phyloP scores from a whole-genome alignment of 2,888 invertebrate genomes.

The Folsomia candida region DNA sequence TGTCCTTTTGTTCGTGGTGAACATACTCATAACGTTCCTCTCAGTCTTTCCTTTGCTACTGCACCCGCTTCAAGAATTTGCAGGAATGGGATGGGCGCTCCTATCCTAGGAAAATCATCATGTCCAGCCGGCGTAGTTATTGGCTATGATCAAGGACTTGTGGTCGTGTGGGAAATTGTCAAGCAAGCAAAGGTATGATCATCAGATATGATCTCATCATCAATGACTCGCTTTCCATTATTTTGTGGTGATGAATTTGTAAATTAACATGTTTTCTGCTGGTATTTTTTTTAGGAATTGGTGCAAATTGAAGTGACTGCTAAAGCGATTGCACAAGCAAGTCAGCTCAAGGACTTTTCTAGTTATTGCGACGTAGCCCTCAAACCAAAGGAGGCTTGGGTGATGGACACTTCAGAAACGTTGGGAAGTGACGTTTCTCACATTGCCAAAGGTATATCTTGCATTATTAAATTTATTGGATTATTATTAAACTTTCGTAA shows the following conservation, averaged over 20 bases:
- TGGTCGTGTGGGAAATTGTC: constrained; percentile 80
- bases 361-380: constrained; percentile 49
- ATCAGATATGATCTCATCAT: background rate
- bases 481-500: no score
- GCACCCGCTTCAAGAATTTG: constrained; percentile 62
- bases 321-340: constrained; percentile 27
- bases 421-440: background rate
- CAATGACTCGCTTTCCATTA: no score
- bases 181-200: constrained; percentile 67
- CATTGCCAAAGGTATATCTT: constrained; percentile 1
- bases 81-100: constrained; percentile 15
- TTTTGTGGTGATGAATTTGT: no score
- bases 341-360: constrained; percentile 21
- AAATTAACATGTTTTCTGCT: constrained; percentile 11
- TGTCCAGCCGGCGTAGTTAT: constrained; percentile 37
- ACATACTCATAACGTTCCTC: constrained; percentile 91
- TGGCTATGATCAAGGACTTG: constrained; percentile 56
- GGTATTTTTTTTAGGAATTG: constrained; percentile 55
- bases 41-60: constrained; percentile 79
- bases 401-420: constrained; percentile 42
- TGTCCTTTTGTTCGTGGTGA: constrained; percentile 93
- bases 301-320: constrained; percentile 56
- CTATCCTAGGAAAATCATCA: constrained; percentile 45
- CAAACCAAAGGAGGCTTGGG: constrained; percentile 53
- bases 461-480: no score